Conservation (phyloP, 2,797 vertebrate genomes). For the Neostethus bicornis region DNA sequence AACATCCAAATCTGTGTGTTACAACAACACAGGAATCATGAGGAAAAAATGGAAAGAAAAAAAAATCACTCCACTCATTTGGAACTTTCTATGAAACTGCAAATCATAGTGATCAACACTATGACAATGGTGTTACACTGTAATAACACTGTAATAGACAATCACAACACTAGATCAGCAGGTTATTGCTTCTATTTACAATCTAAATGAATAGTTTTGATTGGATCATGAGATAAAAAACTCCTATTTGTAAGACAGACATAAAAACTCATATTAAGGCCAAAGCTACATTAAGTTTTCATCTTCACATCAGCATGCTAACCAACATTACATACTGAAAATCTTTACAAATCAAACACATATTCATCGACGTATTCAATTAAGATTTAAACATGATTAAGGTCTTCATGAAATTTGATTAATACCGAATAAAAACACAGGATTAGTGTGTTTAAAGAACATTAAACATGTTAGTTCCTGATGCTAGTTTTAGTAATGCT, state of each 20-base stretch:
- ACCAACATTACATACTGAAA: slow-evolving; percentile 35
- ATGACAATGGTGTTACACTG: background rate
- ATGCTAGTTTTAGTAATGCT: slow-evolving; percentile 57
- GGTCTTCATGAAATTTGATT: no score
- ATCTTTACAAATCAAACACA: background rate
- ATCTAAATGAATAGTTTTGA: no score
- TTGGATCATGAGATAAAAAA: no score
- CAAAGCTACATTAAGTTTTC: slow-evolving; percentile 61
- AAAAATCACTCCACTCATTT: no score
- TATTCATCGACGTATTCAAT: background rate
- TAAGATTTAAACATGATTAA: no score
- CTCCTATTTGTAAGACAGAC: slow-evolving; percentile 8
- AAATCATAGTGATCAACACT: background rate
- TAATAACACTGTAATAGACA: background rate
- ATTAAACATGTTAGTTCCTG: slow-evolving; percentile 20
- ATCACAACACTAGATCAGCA: background rate
- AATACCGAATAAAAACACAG: background rate
- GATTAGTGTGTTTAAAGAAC: slow-evolving; percentile 30
- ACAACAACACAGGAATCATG: no score
- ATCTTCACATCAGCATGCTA: slow-evolving; percentile 64
- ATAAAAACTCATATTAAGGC: slow-evolving; percentile 21
- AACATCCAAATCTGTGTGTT: no score
- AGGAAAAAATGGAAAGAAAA: no score
- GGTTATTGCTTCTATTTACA: slow-evolving; percentile 6
- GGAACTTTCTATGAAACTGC: background rate